Percentiles rank a stretch among this genome's conserved stretches.
Conservation (phyloP, 2,797 vertebrate species). For the Halcyon chelicuti region DNA sequence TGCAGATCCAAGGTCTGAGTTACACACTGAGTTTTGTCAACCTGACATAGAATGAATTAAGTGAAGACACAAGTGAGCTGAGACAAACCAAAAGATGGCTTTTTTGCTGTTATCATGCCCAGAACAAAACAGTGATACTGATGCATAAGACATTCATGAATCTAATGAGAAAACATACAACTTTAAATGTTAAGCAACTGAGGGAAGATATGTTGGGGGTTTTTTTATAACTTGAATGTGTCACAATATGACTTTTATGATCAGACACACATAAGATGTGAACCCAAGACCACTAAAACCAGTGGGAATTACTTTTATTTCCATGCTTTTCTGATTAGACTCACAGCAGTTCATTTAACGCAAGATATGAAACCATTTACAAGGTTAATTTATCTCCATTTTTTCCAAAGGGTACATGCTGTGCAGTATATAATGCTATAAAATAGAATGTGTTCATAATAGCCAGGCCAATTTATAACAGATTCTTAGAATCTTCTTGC, state of each 20-base stretch:
- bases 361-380: constrained; percentile 7
- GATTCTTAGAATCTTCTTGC: constrained; percentile 1
- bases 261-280: not conserved
- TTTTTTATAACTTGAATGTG: not conserved
- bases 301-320: not conserved
- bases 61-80: not conserved
- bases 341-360: constrained; percentile 27
- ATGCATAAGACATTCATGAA: not conserved
- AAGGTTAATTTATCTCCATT: constrained; percentile 40
- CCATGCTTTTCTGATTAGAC: not conserved
- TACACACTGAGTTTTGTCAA: not conserved
- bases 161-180: not conserved
- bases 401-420: not conserved
- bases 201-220: not conserved
- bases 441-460: not conserved
- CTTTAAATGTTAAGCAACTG: not conserved
- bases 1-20: not conserved
- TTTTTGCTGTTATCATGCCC: not conserved
- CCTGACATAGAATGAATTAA: not conserved
- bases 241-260: not conserved
- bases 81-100: not conserved
- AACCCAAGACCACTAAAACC: not conserved
- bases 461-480: constrained; percentile 12
- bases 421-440: not conserved
- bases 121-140: not conserved